Conservation (phyloP, 37 sponge, comb jelly and placozoan species). For the Chondrosia reniformis region DNA sequence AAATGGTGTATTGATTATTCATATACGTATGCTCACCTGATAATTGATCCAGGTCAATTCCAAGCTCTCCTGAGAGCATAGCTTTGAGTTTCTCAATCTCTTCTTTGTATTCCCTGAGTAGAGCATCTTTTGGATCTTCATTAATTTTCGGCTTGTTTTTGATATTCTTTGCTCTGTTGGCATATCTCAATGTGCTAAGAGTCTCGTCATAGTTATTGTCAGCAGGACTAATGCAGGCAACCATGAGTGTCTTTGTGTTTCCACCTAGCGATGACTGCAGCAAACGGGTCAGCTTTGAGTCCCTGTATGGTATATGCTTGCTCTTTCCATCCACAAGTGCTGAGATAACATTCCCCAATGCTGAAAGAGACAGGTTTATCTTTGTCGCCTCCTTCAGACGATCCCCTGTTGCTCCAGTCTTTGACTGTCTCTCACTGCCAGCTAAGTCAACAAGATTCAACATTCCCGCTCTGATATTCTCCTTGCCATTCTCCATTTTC, state of each 20-base stretch:
- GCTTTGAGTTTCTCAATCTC: slow-evolving; percentile 88
- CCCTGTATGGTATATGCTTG: slow-evolving; percentile 95
- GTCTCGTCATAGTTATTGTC: slow-evolving; percentile 99
- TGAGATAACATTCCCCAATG: slow-evolving; percentile 98
- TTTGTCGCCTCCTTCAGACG: slow-evolving; percentile 94
- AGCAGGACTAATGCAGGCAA: slow-evolving; percentile 94
- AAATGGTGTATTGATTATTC: too few species aligned
- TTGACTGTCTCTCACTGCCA: slow-evolving; percentile 92
- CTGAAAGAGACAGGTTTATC: slow-evolving; percentile 98
- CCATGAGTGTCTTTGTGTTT: slow-evolving; percentile 99
- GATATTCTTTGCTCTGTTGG: slow-evolving; percentile 95
- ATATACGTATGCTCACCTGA: too few species aligned
- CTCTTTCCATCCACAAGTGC: slow-evolving; percentile 96
- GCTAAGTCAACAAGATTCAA: slow-evolving; percentile 97
- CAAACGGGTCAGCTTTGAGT: slow-evolving; percentile 94
- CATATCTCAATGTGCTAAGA: slow-evolving; percentile 75
- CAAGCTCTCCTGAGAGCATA: slow-evolving; percentile 76
- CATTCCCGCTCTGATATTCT: slow-evolving; percentile 66
- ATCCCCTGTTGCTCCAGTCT: slow-evolving; percentile 92
- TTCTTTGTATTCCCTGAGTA: slow-evolving; percentile 89
- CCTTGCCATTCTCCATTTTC: slow-evolving; percentile 33
- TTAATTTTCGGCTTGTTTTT: slow-evolving; percentile 97
- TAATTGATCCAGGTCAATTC: too few species aligned
- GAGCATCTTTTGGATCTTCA: slow-evolving; percentile 97
- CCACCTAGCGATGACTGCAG: slow-evolving; percentile 93